Evolutionary conservation across 2,797 vertebrate species (phyloP).

Genomic region (Sebastes miniatus): DNA sequence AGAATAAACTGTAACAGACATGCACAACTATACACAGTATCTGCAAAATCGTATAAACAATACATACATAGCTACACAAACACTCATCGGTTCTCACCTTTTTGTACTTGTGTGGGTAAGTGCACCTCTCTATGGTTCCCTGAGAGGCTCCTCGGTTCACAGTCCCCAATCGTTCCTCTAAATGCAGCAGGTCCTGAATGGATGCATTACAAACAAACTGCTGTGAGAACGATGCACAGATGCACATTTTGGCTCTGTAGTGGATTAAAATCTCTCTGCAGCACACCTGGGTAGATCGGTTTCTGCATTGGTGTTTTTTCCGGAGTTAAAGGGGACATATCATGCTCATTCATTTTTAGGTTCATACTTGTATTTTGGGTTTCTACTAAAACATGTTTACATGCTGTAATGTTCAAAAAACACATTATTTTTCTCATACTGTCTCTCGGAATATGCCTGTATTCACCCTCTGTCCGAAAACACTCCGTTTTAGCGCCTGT

Average conservation of each 20-base stretch:
- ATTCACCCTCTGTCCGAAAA: no score
- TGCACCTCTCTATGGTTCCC: constrained; percentile 99
- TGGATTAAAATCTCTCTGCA: not conserved
- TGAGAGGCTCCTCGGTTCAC: constrained; percentile 99
- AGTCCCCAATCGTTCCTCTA: constrained; percentile 97
- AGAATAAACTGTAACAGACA: constrained; percentile 68
- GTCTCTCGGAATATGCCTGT: no score
- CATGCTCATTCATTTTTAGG: no score
- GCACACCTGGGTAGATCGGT: not conserved
- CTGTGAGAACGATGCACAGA: not conserved
- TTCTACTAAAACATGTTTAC: no score
- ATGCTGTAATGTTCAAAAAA: no score
- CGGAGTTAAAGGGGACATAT: no score
- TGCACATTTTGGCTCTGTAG: not conserved
- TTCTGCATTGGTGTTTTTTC: not conserved
- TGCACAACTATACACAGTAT: constrained; percentile 50
- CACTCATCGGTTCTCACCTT: constrained; percentile 85
- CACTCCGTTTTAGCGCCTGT: no score
- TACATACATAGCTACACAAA: not conserved
- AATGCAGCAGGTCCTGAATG: constrained; percentile 94
- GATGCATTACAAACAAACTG: not conserved
- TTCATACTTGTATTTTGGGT: no score
- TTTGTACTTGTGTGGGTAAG: constrained; percentile 99
- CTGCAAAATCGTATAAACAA: constrained; percentile 15
- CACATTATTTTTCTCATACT: no score